phyloP scores from a whole-genome alignment of 2,797 vertebrate species.

The Capromys pilorides region DNA sequence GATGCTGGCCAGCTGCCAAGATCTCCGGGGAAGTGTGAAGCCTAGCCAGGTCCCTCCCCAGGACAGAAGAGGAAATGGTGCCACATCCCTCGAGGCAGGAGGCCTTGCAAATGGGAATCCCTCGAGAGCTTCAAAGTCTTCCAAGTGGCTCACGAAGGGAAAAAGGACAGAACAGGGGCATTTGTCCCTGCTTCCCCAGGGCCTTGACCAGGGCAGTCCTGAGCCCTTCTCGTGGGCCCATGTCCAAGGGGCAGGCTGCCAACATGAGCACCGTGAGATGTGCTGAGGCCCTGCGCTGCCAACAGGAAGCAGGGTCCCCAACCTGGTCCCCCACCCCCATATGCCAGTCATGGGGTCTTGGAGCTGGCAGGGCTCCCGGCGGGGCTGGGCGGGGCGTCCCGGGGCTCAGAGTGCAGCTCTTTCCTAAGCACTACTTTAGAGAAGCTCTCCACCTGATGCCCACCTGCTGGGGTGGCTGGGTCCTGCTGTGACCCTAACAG shows the following conservation, averaged over 20 bases:
- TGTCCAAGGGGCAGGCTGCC: neutral
- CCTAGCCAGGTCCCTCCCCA: neutral
- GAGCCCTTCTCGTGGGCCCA: neutral
- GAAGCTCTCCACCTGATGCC: neutral
- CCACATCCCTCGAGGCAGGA: neutral
- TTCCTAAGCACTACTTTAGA: neutral
- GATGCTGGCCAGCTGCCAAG: neutral
- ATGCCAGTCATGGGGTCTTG: neutral
- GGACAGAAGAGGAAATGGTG: neutral
- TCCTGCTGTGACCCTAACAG: neutral
- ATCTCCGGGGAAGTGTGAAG: neutral
- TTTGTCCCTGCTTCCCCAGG: neutral
- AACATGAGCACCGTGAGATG: neutral
- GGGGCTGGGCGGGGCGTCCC: accelerated
- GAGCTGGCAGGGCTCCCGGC: neutral
- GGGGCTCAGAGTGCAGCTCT: neutral
- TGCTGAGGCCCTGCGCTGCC: accelerated
- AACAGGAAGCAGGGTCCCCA: neutral
- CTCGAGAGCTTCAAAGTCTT: neutral
- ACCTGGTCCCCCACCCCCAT: neutral
- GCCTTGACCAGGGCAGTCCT: accelerated
- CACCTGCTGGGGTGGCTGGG: neutral
- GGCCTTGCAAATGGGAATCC: neutral
- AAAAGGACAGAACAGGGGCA: neutral
- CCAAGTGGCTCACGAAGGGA: neutral